Conservation (phyloP, 2,113 vertebrate species). For the Panurus biarmicus region DNA sequence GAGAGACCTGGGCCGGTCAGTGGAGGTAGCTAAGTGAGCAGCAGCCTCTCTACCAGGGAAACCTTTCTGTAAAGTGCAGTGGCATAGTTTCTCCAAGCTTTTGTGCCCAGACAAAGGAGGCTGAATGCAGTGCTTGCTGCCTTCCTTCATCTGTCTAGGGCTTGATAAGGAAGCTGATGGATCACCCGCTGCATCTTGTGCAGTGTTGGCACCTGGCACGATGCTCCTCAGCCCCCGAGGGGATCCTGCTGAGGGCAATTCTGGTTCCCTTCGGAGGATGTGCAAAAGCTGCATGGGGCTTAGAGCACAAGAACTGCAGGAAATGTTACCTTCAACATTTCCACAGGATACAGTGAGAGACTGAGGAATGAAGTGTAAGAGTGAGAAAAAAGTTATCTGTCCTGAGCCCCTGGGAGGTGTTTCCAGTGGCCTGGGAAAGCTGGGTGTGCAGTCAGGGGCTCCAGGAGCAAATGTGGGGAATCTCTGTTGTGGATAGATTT, state of each 20-base stretch:
- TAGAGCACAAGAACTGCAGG: background rate
- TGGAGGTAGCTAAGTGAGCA: background rate
- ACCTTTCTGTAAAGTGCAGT: background rate
- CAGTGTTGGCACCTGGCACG: background rate
- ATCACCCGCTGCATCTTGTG: background rate
- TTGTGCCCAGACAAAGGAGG: background rate
- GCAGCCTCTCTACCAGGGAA: background rate
- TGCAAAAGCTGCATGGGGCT: background rate
- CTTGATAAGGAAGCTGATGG: background rate
- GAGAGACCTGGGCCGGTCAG: background rate
- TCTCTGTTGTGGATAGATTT: background rate
- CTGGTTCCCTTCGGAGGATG: fast-evolving
- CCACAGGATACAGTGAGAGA: fast-evolving
- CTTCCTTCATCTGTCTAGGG: fast-evolving
- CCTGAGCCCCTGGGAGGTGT: background rate
- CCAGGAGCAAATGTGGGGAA: background rate
- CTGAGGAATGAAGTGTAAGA: background rate
- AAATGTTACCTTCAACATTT: background rate
- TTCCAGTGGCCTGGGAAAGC: background rate
- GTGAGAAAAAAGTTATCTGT: background rate
- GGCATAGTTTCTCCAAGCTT: background rate
- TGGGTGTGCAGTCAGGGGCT: fast-evolving
- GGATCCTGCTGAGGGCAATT: background rate
- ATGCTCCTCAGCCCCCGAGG: background rate
- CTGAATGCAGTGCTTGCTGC: background rate